Evolutionary conservation across 2,888 invertebrate genomes (phyloP).

Genomic region (Cacoxenus indagator): DNA sequence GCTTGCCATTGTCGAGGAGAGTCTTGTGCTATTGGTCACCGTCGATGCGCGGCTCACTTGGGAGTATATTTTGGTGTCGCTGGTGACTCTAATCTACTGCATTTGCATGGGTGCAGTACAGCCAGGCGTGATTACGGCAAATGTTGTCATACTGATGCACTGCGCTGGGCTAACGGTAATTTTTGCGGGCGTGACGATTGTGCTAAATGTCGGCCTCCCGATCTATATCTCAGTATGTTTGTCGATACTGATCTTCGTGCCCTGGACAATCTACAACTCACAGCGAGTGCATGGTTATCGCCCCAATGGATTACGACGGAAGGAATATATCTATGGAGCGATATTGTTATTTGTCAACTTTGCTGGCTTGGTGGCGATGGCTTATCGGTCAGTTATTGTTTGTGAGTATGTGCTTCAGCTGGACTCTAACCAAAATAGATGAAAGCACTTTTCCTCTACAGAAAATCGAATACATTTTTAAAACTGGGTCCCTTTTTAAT

Average conservation of each 20-base stretch:
- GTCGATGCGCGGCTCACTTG: background rate
- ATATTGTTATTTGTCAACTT: constrained; percentile 42
- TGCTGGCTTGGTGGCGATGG: constrained; percentile 36
- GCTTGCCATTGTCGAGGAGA: background rate
- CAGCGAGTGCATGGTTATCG: constrained; percentile 28
- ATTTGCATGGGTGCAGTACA: background rate
- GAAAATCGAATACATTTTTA: too few relatives aligned
- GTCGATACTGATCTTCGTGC: constrained; percentile 44
- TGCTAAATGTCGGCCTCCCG: constrained; percentile 34
- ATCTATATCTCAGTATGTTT: constrained; percentile 40
- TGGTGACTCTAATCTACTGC: background rate
- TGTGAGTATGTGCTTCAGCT: background rate
- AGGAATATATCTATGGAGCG: constrained; percentile 36
- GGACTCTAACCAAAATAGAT: background rate
- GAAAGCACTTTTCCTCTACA: background rate
- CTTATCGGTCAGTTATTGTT: constrained; percentile 21
- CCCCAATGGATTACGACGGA: background rate
- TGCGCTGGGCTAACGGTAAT: constrained; percentile 23
- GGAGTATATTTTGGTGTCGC: background rate
- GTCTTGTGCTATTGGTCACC: background rate
- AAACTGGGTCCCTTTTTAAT: too few relatives aligned
- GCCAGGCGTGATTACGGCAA: background rate
- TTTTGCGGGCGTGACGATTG: constrained; percentile 29
- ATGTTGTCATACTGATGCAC: background rate
- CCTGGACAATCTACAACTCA: constrained; percentile 50